Conservation (phyloP, 2,797 vertebrate genomes). For the Coracias cyanogaster region DNA sequence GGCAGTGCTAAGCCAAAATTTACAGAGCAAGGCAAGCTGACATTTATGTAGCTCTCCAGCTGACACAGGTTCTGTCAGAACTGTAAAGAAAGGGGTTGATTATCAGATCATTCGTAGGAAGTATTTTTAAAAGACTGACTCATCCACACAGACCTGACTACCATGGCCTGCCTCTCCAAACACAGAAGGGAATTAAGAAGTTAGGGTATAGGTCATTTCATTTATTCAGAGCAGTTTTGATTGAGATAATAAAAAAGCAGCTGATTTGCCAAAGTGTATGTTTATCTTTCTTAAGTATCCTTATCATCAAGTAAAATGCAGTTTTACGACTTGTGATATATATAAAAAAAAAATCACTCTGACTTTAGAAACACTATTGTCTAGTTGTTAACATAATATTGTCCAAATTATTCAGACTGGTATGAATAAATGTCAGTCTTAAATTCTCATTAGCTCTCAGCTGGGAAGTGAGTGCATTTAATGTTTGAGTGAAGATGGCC, state of each 20-base stretch:
- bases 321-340: neutral
- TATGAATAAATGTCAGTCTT: neutral
- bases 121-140: neutral
- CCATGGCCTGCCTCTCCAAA: neutral
- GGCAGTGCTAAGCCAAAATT: neutral
- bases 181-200: neutral
- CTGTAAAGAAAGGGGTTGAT: neutral
- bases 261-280: neutral
- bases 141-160: neutral
- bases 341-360: neutral
- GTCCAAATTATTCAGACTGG: neutral
- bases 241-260: neutral
- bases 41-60: neutral
- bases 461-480: neutral
- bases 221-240: neutral
- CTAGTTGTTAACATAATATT: neutral
- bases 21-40: neutral
- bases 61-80: neutral
- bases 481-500: neutral
- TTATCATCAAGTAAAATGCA: neutral
- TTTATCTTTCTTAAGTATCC: neutral
- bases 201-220: neutral
- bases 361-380: neutral
- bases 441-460: neutral
- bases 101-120: constrained; percentile 14